phyloP scores from a whole-genome alignment of 2,888 invertebrate genomes.

The Rhynchonema sp. region DNA sequence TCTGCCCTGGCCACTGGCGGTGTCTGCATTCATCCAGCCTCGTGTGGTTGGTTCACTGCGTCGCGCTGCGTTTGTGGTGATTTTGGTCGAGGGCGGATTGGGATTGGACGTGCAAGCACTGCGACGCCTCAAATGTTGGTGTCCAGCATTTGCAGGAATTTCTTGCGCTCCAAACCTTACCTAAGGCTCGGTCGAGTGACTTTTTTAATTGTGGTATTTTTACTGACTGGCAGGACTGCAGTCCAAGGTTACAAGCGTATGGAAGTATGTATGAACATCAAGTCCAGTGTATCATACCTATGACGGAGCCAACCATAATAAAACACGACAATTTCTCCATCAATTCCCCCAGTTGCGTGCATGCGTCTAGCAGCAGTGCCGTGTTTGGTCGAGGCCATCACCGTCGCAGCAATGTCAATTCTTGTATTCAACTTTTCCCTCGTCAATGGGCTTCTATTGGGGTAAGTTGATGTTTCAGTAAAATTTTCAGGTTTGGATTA shows the following conservation, averaged over 20 bases:
- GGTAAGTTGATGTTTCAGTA: constrained; percentile 23
- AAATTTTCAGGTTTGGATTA: too few relatives aligned
- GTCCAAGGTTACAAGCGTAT: too few relatives aligned
- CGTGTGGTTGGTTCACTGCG: constrained; percentile 2
- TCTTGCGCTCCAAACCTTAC: too few relatives aligned
- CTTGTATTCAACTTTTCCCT: constrained; percentile 13
- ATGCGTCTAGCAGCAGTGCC: constrained; percentile 32
- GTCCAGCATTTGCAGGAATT: too few relatives aligned
- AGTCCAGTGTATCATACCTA: too few relatives aligned
- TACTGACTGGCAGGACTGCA: too few relatives aligned
- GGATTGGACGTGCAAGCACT: constrained; percentile 5
- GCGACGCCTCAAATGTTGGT: constrained; percentile 2
- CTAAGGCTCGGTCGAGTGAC: too few relatives aligned
- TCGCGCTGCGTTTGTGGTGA: constrained; percentile 5
- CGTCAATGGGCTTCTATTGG: constrained; percentile 31
- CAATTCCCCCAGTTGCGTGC: background rate
- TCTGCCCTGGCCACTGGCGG: constrained; percentile 12
- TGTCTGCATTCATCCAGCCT: constrained; percentile 8
- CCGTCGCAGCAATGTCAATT: constrained; percentile 25
- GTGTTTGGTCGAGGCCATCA: constrained; percentile 34
- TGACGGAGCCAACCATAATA: too few relatives aligned
- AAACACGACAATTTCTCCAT: too few relatives aligned
- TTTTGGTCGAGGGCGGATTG: constrained; percentile 7
- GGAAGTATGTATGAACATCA: too few relatives aligned
- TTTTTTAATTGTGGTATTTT: too few relatives aligned